A percentile compares a stretch with the other conserved stretches of the same genome.
Conservation (phyloP, 2,113 vertebrate genomes). For the Calidris pygmaea region DNA sequence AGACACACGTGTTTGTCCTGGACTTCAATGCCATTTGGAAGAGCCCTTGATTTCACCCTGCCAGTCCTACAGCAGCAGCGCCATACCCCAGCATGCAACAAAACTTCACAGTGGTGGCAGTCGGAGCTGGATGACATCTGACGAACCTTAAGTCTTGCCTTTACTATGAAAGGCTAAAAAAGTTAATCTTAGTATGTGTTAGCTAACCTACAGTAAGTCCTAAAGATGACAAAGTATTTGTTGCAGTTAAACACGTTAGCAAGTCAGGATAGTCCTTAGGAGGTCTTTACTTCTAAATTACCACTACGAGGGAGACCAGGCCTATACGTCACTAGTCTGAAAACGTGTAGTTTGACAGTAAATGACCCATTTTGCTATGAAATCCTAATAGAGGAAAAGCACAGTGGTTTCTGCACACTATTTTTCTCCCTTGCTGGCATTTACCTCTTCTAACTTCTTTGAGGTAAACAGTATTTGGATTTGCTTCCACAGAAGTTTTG, state of each 20-base stretch:
- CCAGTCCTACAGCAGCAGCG: background rate
- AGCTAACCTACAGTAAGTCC: background rate
- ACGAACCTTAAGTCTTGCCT: background rate
- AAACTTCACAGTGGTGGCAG: background rate
- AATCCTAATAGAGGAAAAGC: background rate
- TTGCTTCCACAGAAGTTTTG: background rate
- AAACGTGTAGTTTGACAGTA: background rate
- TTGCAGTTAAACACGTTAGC: background rate
- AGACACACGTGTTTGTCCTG: background rate
- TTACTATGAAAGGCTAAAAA: background rate
- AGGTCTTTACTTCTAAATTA: background rate
- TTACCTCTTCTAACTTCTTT: background rate
- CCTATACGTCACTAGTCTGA: background rate
- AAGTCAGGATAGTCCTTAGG: background rate
- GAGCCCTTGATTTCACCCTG: slow-evolving; percentile 22
- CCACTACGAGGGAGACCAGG: background rate
- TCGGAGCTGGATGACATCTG: rapidly evolving
- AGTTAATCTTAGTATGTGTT: background rate
- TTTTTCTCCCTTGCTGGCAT: background rate
- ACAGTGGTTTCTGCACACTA: background rate
- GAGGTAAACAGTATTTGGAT: background rate
- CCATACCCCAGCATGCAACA: background rate
- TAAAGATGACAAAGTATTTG: background rate
- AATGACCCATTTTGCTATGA: background rate
- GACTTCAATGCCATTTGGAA: background rate